Conservation (phyloP, 2,797 vertebrate species). For the Sphenopsis melanotis region DNA sequence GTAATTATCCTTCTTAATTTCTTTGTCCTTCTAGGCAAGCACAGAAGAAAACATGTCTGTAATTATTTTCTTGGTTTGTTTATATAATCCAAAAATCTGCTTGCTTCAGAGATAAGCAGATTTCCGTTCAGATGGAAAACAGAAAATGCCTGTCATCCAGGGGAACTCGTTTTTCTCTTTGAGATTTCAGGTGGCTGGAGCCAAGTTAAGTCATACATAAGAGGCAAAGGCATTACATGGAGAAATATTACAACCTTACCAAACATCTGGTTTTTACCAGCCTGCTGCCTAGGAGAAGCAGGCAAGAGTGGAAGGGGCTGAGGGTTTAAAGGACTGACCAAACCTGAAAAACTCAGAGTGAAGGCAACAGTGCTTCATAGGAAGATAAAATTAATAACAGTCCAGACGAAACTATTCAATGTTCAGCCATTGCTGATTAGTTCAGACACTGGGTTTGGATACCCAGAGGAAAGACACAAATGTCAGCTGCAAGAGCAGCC, state of each 20-base stretch:
- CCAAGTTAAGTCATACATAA: not conserved
- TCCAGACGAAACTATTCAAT: not conserved
- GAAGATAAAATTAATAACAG: not conserved
- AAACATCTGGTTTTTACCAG: not conserved
- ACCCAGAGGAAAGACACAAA: not conserved
- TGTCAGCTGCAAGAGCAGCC: not conserved
- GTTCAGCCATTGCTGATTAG: not conserved
- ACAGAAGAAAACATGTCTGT: not conserved
- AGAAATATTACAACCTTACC: not conserved
- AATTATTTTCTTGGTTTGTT: not conserved
- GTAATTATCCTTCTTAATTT: not conserved
- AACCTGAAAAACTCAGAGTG: not conserved
- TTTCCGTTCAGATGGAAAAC: not conserved
- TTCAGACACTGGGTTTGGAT: not conserved
- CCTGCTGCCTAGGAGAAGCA: not conserved
- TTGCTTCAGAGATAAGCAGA: not conserved
- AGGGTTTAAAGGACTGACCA: not conserved
- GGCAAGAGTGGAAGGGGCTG: not conserved
- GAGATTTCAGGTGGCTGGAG: not conserved
- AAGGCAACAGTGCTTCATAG: not conserved
- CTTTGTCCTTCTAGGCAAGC: not conserved
- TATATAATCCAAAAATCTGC: not conserved
- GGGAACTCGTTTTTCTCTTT: not conserved
- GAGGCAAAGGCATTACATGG: not conserved
- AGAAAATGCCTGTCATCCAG: not conserved